phyloP scores from a whole-genome alignment of 2,113 vertebrate species.

The Himantopus leucocephalus region DNA sequence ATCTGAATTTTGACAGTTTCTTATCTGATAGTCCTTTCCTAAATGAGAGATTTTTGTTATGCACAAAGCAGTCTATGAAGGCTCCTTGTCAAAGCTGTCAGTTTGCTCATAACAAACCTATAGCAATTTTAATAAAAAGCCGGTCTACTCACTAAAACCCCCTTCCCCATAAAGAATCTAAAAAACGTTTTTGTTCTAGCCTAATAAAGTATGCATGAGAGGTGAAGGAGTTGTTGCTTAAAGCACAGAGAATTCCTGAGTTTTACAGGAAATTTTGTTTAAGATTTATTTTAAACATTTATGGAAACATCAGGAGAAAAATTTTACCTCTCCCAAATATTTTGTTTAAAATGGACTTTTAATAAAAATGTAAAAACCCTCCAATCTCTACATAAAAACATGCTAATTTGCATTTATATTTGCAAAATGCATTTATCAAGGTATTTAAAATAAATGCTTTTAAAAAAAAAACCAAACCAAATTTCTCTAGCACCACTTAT shows the following conservation, averaged over 20 bases:
- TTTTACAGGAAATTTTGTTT: not conserved
- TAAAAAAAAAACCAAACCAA: not conserved
- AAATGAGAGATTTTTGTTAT: slow-evolving; percentile 9
- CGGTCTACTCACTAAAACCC: not conserved
- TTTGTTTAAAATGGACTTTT: not conserved
- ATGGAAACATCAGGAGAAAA: not conserved
- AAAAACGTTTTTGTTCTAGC: not conserved
- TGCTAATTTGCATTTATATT: not conserved
- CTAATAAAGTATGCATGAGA: not conserved
- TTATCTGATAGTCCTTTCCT: not conserved
- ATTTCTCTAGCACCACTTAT: not conserved
- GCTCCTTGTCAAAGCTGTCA: not conserved
- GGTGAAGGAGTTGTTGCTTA: not conserved
- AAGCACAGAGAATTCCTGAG: not conserved
- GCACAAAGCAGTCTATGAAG: not conserved
- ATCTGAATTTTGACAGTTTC: slow-evolving; percentile 41
- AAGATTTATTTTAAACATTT: not conserved
- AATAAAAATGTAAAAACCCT: not conserved
- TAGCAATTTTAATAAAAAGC: not conserved
- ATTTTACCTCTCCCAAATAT: not conserved
- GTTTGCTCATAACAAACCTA: slow-evolving; percentile 8
- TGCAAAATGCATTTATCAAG: not conserved
- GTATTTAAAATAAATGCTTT: not conserved
- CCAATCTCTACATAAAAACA: not conserved
- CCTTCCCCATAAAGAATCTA: not conserved